Percentiles rank a stretch among this genome's conserved stretches.
Evolutionary conservation across 2,797 vertebrate genomes (phyloP).

Genomic region (Melanitta fusca): DNA sequence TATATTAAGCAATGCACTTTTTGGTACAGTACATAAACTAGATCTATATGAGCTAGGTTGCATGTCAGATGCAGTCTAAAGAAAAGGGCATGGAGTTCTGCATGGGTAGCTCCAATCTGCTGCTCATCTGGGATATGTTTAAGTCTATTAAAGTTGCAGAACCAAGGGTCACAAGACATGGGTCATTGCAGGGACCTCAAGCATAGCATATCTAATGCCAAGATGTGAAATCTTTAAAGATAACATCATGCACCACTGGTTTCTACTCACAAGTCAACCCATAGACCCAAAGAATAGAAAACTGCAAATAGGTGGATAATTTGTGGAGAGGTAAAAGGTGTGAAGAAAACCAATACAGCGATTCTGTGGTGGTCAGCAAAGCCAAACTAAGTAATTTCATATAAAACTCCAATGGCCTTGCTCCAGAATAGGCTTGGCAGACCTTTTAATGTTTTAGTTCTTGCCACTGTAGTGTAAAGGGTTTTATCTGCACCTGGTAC

Average conservation of each 20-base stretch:
- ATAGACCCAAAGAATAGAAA: not conserved
- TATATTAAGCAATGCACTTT: fast-evolving
- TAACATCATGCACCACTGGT: not conserved
- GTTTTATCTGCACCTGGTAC: not conserved
- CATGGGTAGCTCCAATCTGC: not conserved
- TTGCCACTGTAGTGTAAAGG: not conserved
- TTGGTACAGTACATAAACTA: not conserved
- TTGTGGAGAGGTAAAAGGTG: not conserved
- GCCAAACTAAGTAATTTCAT: not conserved
- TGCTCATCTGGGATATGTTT: not conserved
- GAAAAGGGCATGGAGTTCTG: not conserved
- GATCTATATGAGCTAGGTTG: not conserved
- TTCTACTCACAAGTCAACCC: not conserved
- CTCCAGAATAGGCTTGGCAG: not conserved
- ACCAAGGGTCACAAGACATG: not conserved
- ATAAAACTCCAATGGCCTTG: not conserved
- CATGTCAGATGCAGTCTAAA: not conserved
- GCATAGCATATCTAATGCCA: not conserved
- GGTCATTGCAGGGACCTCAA: not conserved
- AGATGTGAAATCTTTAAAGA: not conserved
- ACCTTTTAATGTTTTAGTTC: not conserved
- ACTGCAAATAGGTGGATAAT: not conserved
- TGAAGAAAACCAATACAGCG: conserved; percentile 2
- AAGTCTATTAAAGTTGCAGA: not conserved
- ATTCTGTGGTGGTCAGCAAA: not conserved